These are phyloP conservation scores for Falcunculus frontatus DNA, from an alignment of 2,113 vertebrate species.

Conservation along the genomic window DNA sequence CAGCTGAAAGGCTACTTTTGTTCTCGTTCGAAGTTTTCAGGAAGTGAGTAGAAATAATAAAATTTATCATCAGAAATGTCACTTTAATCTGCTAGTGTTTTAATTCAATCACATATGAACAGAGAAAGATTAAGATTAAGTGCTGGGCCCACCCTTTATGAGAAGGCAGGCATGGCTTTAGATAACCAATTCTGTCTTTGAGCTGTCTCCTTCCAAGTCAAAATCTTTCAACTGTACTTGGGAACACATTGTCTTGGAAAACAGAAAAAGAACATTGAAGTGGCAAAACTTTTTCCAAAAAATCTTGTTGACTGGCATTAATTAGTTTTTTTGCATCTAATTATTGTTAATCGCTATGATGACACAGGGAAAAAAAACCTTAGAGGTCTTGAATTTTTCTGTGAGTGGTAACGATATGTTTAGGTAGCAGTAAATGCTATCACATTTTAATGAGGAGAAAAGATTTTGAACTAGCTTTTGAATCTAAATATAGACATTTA, in stretches of 20 bases:
- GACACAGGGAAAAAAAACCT: background rate
- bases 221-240: background rate
- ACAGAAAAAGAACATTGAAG: background rate
- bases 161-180: background rate
- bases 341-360: background rate
- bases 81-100: background rate
- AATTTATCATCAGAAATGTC: background rate
- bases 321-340: background rate
- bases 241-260: background rate
- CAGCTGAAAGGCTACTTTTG: background rate
- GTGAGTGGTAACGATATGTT: background rate
- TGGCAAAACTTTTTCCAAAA: background rate
- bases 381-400: background rate
- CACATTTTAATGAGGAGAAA: background rate
- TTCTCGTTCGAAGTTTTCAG: background rate
- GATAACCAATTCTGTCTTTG: background rate
- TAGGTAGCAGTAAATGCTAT: background rate
- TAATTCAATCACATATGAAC: background rate
- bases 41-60: background rate
- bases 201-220: background rate
- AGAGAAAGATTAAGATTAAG: background rate
- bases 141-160: background rate
- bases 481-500: background rate
- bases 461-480: background rate
- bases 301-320: background rate